Evolutionary conservation across 2,888 invertebrate genomes (phyloP), one percentile per base, ranked within the genome.

Genomic region (Drosophila phalerata): DNA sequence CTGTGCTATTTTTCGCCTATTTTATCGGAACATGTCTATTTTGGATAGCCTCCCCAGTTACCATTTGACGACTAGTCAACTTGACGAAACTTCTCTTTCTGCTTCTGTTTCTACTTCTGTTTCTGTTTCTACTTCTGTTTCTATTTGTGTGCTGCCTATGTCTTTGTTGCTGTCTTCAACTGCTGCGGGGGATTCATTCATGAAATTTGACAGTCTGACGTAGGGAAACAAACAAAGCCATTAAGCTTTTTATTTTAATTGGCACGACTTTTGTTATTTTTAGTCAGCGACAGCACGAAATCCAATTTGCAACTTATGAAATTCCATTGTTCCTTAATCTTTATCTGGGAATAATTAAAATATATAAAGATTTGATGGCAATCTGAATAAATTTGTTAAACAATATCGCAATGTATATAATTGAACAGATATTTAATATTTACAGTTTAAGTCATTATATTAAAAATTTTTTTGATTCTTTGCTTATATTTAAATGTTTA

Each of bases 241-340:
- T 77, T 68, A 64, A 88, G 83, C 88, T 80, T 85, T 87, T 73
- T 69, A 76, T 71, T 79, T 88, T 79, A 82, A 82, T 85, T 83
- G 88, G 66, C 71, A 11, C 10, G 38, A 37, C 45, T 58, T 53
- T 58, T 51, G 60, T 66, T 83, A 88, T 88, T 77, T 83, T 79
- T 82, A 71, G 88, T 28, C 30, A 37, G 8, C 55, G 37, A 42
- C 45, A 48, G 45, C 66, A 60, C 22, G 28, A 71, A 52, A 30
- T 43, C 9, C 58, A 40, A 19, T 49, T 56, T 25, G 28, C 13
- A 1, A 34, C 51, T 32, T 52, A n/a, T 53, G 32, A 68, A 45
- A 55, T 43, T 9, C 32, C 32, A 55, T 55, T 43, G 42, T 55
- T 55, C n/a, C 43, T 22, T 15, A 43, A 42, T 42, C 19, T 55